Conservation (phyloP, 2,113 vertebrate genomes). For the Daboia siamensis region DNA sequence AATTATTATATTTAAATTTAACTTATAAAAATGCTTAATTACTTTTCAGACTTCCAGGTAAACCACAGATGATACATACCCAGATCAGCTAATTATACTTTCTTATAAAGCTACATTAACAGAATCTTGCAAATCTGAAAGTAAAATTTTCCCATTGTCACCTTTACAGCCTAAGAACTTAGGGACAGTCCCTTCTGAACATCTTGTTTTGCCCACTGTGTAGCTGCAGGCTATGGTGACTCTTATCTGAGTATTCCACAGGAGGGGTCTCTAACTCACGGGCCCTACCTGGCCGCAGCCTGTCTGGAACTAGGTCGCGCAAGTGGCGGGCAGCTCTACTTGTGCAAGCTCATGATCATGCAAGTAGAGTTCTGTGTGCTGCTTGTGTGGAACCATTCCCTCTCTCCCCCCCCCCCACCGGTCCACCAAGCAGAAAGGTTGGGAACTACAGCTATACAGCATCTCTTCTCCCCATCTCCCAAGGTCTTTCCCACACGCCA, state of each 20-base stretch:
- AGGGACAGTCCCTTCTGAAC: too few species aligned
- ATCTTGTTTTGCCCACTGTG: too few species aligned
- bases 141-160: too few species aligned
- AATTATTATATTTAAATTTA: neutral
- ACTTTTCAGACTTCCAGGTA: too few species aligned
- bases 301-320: neutral
- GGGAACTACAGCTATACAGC: neutral
- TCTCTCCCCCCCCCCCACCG: neutral
- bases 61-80: too few species aligned
- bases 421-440: neutral
- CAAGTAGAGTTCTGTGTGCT: neutral
- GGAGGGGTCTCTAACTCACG: too few species aligned
- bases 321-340: neutral
- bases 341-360: neutral
- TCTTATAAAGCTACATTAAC: too few species aligned
- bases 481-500: neutral
- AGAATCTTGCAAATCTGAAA: too few species aligned
- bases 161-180: too few species aligned
- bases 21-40: neutral
- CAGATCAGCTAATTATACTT: too few species aligned
- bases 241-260: too few species aligned
- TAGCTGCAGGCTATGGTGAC: too few species aligned
- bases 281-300: neutral
- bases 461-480: neutral
- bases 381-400: neutral